Evolutionary conservation across 1,140 invertebrate species (phyloP).

Genomic region (Eupeodes corollae): DNA sequence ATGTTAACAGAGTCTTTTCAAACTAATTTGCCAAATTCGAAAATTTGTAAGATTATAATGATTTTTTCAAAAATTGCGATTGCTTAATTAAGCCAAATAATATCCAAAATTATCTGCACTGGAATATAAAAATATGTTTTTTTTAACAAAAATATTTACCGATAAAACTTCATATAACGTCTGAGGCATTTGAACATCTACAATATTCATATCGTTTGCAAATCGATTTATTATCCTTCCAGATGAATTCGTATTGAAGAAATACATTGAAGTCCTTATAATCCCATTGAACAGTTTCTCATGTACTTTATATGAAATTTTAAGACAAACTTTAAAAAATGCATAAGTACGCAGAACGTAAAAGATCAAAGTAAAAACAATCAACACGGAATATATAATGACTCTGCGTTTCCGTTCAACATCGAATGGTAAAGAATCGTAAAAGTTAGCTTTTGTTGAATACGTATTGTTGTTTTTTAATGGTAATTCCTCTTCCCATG

Average conservation of each 20-base stretch:
- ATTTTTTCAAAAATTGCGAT: too few relatives aligned
- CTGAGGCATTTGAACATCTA: slow-evolving; percentile 74
- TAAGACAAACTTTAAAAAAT: slow-evolving; percentile 70
- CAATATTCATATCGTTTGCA: slow-evolving; percentile 70
- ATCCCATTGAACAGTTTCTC: slow-evolving; percentile 75
- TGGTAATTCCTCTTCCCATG: slow-evolving; percentile 32
- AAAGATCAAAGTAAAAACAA: slow-evolving; percentile 21
- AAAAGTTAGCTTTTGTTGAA: too few relatives aligned
- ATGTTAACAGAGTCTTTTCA: too few relatives aligned
- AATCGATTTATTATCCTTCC: slow-evolving; percentile 75
- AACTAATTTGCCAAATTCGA: too few relatives aligned
- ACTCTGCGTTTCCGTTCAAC: slow-evolving; percentile 15
- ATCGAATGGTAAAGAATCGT: too few relatives aligned
- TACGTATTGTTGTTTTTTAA: too few relatives aligned
- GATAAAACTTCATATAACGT: slow-evolving; percentile 60
- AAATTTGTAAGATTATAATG: too few relatives aligned
- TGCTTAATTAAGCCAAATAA: too few relatives aligned
- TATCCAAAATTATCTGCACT: too few relatives aligned
- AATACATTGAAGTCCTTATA: slow-evolving; percentile 69
- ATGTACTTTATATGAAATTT: slow-evolving; percentile 67
- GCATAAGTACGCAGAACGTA: slow-evolving; percentile 47
- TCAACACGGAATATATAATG: slow-evolving; percentile 20
- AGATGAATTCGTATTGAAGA: slow-evolving; percentile 78
- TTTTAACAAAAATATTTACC: too few relatives aligned
- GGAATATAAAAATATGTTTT: too few relatives aligned